These are phyloP conservation scores for Pseudopleuronectes americanus DNA, from an alignment of 2,797 vertebrate genomes.

Conservation along the genomic window DNA sequence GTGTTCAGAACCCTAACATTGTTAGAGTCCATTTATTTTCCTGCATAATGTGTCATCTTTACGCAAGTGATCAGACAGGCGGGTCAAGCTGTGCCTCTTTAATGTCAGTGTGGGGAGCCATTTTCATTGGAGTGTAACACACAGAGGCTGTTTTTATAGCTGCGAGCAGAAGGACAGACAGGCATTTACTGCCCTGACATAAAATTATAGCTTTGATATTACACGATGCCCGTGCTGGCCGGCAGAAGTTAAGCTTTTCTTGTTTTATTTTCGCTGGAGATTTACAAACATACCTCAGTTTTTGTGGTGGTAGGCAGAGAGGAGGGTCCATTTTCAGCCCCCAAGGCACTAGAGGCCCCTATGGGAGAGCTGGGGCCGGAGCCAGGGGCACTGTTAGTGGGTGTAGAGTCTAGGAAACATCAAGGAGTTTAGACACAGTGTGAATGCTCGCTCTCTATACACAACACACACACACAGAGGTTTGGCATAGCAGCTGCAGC, in stretches of 20 bases:
- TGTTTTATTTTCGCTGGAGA: conserved; percentile 15
- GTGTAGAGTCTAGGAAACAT: conserved; percentile 88
- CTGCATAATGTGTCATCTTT: conserved; percentile 35
- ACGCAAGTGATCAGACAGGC: conserved; percentile 47
- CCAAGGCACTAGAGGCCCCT: conserved; percentile 90
- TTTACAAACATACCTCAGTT: conserved; percentile 88
- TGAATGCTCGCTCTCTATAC: conserved; percentile 46
- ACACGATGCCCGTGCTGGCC: conserved; percentile 17
- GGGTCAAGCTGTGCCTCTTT: conserved; percentile 64
- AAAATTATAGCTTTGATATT: conserved; percentile 35
- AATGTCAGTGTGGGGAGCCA: conserved; percentile 69
- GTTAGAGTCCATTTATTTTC: conserved; percentile 36
- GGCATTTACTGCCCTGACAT: conserved; percentile 31
- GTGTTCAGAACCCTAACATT: conserved; percentile 4
- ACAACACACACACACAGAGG: conserved; percentile 44
- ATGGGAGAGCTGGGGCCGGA: conserved; percentile 97
- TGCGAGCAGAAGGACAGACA: conserved; percentile 52
- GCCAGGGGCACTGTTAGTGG: conserved; percentile 93
- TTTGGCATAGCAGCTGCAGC: conserved; percentile 51
- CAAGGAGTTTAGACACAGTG: conserved; percentile 61
- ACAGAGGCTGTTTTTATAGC: conserved; percentile 75
- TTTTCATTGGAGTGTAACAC: conserved; percentile 71
- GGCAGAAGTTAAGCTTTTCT: not conserved
- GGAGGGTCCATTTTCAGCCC: conserved; percentile 91
- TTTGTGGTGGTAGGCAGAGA: conserved; percentile 89